Base-by-base conservation (phyloP, 2,797 vertebrate species). In the Xenops minutus region DNA sequence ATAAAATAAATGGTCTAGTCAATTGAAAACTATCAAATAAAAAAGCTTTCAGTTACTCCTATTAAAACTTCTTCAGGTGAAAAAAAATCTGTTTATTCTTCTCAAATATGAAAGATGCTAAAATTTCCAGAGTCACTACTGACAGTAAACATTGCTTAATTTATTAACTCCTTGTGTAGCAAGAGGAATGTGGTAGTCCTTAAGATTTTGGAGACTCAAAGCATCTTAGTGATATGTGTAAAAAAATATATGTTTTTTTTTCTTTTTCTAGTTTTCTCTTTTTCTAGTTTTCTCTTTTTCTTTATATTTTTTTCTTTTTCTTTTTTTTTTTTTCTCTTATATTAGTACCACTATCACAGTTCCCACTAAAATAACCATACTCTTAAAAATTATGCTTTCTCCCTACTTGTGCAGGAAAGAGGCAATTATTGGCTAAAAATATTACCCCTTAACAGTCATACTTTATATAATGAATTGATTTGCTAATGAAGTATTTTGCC, bases 241-340 rank as follows among this genome's bases (percentile, higher is more conserved):
- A 43, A 43, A 34, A 44, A 20, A 44, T 44, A 44, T 8, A 19
- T 10, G 19, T 9, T 13, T 12, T 2, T 7, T 8, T 11, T 16
- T 2, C 9, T 15, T 34, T 18, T 12, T 4, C 5, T 15, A 8
- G 12, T 26, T 7, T 5, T 15, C 37, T 24, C 20, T 1, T 9
- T 2, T 22, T 18, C 5, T 43, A 13, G 7, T 19, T 5, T 22
- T 3, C 2, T 6, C 0, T 11, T 16, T 5, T 6, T 22, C 1
- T 4, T 29, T 20, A 7, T 15, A 15, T 41, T 0, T 15, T 37
- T 12, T 9, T 11, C 1, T 7, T 19, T 11, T 20, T 5, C 4
- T 22, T 1, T 4, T 22, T 18, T 49, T 0, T 7, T 14, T 7
- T 39, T 43, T 8, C 17, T 14, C 26, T 71, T 51, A 9, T 26